Evolutionary conservation across 2,888 invertebrate genomes (phyloP), one percentile per base, ranked within the genome.

Genomic region (Leptopterna dolabrata): DNA sequence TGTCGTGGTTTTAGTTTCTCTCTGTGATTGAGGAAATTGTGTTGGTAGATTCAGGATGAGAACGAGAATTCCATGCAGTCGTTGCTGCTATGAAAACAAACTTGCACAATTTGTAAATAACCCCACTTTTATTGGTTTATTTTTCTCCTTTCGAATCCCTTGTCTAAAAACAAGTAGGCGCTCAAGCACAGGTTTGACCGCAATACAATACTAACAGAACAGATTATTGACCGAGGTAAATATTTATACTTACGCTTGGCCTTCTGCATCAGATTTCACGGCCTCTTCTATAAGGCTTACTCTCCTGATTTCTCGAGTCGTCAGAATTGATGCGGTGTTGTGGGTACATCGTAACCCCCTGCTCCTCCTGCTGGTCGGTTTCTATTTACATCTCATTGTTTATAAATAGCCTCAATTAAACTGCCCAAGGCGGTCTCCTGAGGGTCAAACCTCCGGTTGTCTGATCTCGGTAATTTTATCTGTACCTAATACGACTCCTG

Each of bases 381-480:
- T 63, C 63, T 63, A 63, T 63, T 63, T 63, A 63, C 63, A 63
- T 63, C 63, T 63, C 63, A 63, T 63, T 63, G 63, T 63, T 63
- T 63, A 63, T 63, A 63, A 63, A 63, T 63, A 63, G 63, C 63
- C 11, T 19, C 63, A 63, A 63, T 63, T 63, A 63, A 63, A 63
- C 63, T 16, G 24, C 19, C 63, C 63, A 63, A 63, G 63, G 24
- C 63, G 63, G 63, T 11, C 63, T 24, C 24, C 24, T 63, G 63
- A 63, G 63, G 63, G 63, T 63, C 63, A 63, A 63, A 27, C 63
- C 24, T 24, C 24, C 27, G 27, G 63, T 4, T 7, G 51, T 14
- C 51, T 16, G 51, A 6, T 51, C 16, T n/a, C n/a, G 51, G n/a
- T 51, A 51, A n/a, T 51, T 51, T 51, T 51, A 51, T 51, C 51